Conservation (phyloP, 1,140 invertebrate species). For the Drepana arcuata region DNA sequence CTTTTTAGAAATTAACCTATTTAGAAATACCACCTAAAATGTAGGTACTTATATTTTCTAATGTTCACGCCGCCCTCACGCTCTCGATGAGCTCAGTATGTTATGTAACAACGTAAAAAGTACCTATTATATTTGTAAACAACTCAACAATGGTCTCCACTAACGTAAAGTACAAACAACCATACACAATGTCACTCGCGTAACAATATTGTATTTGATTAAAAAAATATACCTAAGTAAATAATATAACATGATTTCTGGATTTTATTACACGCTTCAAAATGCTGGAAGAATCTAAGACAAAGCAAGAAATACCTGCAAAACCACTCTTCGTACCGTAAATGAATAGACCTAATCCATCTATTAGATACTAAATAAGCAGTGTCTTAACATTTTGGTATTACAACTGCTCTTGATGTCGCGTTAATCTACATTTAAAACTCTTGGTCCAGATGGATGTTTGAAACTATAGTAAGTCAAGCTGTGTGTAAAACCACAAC, state of each 20-base stretch:
- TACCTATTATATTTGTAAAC: constrained; percentile 30
- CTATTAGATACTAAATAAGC: constrained; percentile 15
- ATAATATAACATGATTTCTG: too few relatives aligned
- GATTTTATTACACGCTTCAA: too few relatives aligned
- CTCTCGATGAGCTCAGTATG: constrained; percentile 21
- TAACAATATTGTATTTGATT: too few relatives aligned
- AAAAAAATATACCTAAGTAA: too few relatives aligned
- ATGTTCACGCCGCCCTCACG: constrained; percentile 41
- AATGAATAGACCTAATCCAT: constrained; percentile 12
- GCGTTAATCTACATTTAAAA: constrained; percentile 19
- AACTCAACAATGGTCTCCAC: constrained; percentile 30
- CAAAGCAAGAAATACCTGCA: constrained; percentile 9
- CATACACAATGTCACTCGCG: constrained; percentile 8
- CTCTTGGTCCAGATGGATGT: constrained; percentile 45
- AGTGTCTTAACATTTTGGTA: constrained; percentile 27
- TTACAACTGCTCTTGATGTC: constrained; percentile 26
- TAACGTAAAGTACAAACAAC: constrained; percentile 12
- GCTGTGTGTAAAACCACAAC: not conserved
- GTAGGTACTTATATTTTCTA: constrained; percentile 61
- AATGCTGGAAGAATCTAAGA: too few relatives aligned
- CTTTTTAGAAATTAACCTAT: constrained; percentile 56
- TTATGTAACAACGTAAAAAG: constrained; percentile 35
- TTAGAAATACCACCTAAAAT: constrained; percentile 55
- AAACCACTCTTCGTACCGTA: too few relatives aligned
- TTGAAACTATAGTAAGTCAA: too few relatives aligned